Evolutionary conservation across 2,113 vertebrate species (phyloP), one percentile per base, ranked within the genome.

Genomic region (Pogonocichla stellata): DNA sequence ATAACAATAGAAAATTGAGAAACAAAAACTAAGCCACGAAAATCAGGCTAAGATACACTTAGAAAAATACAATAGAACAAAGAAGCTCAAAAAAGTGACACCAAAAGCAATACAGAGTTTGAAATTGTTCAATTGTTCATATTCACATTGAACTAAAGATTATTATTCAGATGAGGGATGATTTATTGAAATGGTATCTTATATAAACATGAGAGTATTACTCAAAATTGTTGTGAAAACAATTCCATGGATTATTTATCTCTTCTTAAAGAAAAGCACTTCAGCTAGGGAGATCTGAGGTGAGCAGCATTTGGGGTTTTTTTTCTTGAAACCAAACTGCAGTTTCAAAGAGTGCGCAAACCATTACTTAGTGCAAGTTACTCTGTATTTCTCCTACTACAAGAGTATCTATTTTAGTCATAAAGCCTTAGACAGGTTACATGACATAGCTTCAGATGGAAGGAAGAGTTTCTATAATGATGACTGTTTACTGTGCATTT

Each of bases 281-380:
- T 85, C 29, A 58, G 3, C 0, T 75, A 25, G 8, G 19, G 23
- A 80, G 9, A 19, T 7, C 2, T 34, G 15, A 83, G 20, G 24
- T 45, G 2, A 86, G 4, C 7, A 80, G 1, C 22, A 48, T 0
- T 34, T 38, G 11, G 1, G 0, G 2, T 9, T 54, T 40, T 13
- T 66, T 90, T 66, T 5, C 45, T 82, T 53, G 34, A 87, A 94
- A 72, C 20, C 3, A 78, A 74, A 34, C 12, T 64, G 33, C 23
- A 26, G 13, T 66, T 92, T 61, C 0, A 0, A 80, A 61, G 12
- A 77, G 53, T 8, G 12, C 6, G 47, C 0, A 0, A 83, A 77
- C 3, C 11, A 20, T 15, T 72, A 20, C 4, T 47, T 57, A 29
- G 9, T 8, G 22, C 47, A 69, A 70, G 33, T 66, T 67, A 58